Evolutionary conservation across 2,113 vertebrate genomes (phyloP).

Genomic region (Capra hircus): DNA sequence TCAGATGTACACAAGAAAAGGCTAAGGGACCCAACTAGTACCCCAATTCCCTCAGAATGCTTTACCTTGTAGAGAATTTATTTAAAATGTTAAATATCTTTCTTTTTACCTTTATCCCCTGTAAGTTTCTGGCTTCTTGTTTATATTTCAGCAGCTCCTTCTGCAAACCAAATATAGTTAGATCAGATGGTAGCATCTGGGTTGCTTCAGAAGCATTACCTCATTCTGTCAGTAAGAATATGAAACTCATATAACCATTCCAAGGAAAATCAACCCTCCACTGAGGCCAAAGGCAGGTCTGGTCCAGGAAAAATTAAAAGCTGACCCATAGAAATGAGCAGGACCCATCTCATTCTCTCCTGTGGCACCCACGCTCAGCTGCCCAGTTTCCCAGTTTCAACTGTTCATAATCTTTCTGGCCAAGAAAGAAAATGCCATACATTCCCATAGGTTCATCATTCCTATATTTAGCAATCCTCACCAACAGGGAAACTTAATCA

Average conservation of each 20-base stretch:
- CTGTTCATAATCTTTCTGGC: background rate
- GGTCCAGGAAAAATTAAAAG: background rate
- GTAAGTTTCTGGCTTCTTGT: constrained; percentile 93
- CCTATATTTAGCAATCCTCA: background rate
- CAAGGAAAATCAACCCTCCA: constrained; percentile 8
- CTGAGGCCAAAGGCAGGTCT: background rate
- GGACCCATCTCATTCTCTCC: background rate
- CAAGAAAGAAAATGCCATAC: background rate
- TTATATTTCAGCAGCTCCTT: constrained; percentile 93
- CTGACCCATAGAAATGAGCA: background rate
- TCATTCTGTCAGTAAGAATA: constrained; percentile 26
- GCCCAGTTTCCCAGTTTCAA: background rate
- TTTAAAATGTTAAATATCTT: background rate
- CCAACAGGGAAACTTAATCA: background rate
- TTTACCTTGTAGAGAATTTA: background rate
- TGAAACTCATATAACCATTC: constrained; percentile 32
- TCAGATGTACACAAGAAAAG: background rate
- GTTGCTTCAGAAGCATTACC: constrained; percentile 11
- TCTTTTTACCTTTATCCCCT: constrained; percentile 92
- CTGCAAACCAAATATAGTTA: constrained; percentile 80
- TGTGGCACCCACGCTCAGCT: background rate
- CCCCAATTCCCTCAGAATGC: background rate
- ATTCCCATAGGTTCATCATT: background rate
- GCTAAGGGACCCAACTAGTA: background rate
- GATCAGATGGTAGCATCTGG: constrained; percentile 50